phyloP scores from a whole-genome alignment of 23 tunicate species.

The Corella eumyota region DNA sequence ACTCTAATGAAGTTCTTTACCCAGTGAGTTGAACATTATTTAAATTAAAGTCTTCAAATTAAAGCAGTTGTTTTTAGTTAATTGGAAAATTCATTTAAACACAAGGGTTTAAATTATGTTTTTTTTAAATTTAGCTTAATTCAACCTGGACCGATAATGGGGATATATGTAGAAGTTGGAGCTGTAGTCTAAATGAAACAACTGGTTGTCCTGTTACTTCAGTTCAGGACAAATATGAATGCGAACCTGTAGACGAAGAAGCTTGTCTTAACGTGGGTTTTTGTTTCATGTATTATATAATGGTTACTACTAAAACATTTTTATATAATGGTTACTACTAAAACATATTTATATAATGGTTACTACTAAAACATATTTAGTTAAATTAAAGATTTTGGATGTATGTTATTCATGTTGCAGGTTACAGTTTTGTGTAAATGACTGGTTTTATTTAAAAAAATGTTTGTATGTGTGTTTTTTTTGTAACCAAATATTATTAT shows the following conservation, averaged over 20 bases:
- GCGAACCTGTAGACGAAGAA: neutral
- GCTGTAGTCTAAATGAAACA: conserved; percentile 2
- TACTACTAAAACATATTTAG: no score
- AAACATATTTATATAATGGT: no score
- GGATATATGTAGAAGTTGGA: neutral
- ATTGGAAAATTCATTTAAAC: no score
- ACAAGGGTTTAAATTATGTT: neutral
- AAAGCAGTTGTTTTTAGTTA: no score
- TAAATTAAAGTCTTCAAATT: neutral
- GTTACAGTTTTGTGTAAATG: neutral
- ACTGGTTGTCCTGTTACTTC: neutral
- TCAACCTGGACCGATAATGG: neutral
- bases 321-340: no score
- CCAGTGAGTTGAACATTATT: conserved; percentile 5
- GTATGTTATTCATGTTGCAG: neutral
- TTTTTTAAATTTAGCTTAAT: conserved; percentile 1
- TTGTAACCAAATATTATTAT: no score
- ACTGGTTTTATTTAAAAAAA: no score
- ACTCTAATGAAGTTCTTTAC: neutral
- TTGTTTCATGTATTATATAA: no score
- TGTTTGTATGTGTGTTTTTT: no score
- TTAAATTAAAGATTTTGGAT: neutral
- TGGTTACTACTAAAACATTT: no score
- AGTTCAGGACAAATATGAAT: neutral
- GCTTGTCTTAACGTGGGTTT: conserved; percentile 2